Conservation (phyloP, 2,113 vertebrate species). For the Amphilophus citrinellus region DNA sequence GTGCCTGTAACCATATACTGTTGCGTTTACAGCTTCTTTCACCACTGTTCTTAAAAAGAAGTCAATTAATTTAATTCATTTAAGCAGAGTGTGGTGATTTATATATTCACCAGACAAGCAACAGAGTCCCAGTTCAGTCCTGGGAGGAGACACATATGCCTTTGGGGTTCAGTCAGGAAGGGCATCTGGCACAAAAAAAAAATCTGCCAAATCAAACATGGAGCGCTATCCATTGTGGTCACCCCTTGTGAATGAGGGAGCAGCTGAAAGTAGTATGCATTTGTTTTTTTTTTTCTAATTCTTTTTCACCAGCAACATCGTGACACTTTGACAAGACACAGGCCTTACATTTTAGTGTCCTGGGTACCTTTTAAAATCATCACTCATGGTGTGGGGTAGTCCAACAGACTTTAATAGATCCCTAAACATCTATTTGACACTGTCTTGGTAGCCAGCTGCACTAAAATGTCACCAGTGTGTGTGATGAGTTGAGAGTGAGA, state of each 20-base stretch:
- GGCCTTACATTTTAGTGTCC: neutral
- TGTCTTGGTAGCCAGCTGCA: neutral
- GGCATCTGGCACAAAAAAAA: neutral
- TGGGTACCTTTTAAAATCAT: neutral
- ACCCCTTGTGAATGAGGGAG: neutral
- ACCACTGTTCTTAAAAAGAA: neutral
- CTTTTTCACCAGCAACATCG: neutral
- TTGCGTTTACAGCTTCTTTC: neutral
- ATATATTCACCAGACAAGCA: neutral
- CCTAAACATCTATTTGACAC: conserved; percentile 3
- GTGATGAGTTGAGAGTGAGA: neutral
- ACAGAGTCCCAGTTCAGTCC: neutral
- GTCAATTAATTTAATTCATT: neutral
- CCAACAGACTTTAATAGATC: neutral
- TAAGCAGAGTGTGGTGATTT: neutral
- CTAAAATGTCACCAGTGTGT: neutral
- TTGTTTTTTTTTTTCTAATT: neutral
- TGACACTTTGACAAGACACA: neutral
- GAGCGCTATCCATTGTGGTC: neutral
- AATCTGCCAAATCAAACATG: neutral
- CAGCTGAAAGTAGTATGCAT: neutral
- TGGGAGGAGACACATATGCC: neutral
- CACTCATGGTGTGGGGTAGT: neutral
- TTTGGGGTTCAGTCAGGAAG: neutral
- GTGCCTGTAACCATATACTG: neutral